Evolutionary conservation across 2,888 invertebrate genomes (phyloP).

Genomic region (Hecatera dysodea): DNA sequence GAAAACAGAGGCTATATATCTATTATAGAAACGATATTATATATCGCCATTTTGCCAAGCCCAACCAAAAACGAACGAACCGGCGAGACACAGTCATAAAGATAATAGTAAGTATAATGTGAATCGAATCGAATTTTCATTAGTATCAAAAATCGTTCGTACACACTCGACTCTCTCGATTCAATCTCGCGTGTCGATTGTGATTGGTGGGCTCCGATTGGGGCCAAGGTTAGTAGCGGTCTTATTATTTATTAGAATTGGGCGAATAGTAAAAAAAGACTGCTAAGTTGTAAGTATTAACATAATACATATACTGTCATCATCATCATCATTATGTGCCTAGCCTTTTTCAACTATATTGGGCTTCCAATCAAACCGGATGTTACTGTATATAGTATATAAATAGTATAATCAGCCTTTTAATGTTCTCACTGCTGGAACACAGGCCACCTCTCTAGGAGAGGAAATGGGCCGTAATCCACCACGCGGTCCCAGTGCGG

Average conservation of each 20-base stretch:
- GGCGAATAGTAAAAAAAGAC: no score
- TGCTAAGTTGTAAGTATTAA: no score
- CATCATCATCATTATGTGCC: no score
- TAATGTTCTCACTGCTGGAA: no score
- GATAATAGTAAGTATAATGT: slow-evolving; percentile 44
- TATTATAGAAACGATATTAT: neutral
- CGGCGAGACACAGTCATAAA: slow-evolving; percentile 30
- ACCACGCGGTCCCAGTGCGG: no score
- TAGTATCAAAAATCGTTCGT: slow-evolving; percentile 57
- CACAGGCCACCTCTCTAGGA: no score
- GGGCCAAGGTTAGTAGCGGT: slow-evolving; percentile 18
- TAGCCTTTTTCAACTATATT: no score
- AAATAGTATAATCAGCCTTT: no score
- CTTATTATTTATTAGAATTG: slow-evolving; percentile 9
- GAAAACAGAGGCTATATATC: neutral
- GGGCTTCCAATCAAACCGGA: no score
- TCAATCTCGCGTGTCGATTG: slow-evolving; percentile 49
- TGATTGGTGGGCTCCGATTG: slow-evolving; percentile 45
- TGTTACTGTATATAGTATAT: no score
- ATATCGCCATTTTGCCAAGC: neutral
- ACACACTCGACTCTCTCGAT: slow-evolving; percentile 46
- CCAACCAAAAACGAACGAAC: neutral
- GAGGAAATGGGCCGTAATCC: no score
- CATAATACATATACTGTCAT: no score
- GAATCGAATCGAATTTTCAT: slow-evolving; percentile 60